Evolutionary conservation across 2,797 vertebrate genomes (phyloP).

Genomic region (Epinephelus malabaricus): DNA sequence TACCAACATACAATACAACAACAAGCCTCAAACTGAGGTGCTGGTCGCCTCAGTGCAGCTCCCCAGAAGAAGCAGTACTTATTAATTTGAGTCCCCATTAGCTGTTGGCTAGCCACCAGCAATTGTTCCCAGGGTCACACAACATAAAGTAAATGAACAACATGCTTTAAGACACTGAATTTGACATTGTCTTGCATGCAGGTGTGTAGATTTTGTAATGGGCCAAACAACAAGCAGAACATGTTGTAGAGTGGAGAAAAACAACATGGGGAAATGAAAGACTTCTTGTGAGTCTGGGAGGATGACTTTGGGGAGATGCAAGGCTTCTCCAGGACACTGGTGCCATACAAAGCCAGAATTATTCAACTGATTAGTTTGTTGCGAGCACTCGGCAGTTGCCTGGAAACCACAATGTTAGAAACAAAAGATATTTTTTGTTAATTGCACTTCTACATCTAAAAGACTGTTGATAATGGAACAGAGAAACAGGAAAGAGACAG

Average conservation of each 20-base stretch:
- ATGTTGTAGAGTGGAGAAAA: conserved; percentile 24
- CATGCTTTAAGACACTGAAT: conserved; percentile 36
- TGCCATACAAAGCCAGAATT: conserved; percentile 51
- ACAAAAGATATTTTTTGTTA: conserved; percentile 25
- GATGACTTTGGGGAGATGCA: conserved; percentile 32
- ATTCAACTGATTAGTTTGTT: conserved; percentile 44
- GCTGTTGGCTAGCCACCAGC: conserved; percentile 51
- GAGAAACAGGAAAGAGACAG: conserved; percentile 5
- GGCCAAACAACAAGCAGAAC: conserved; percentile 23
- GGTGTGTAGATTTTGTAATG: conserved; percentile 43
- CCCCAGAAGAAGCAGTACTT: conserved; percentile 4
- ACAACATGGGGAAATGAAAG: conserved; percentile 5
- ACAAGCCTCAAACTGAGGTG: no score
- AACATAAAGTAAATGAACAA: conserved; percentile 40
- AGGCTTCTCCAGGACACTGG: conserved; percentile 33
- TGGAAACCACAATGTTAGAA: conserved; percentile 31
- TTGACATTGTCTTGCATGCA: conserved; percentile 41
- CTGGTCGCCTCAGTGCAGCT: no score
- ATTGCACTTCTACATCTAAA: conserved; percentile 29
- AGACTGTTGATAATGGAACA: not conserved
- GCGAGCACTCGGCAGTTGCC: conserved; percentile 13
- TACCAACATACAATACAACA: no score
- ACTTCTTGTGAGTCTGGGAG: conserved; percentile 9
- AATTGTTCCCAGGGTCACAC: conserved; percentile 50
- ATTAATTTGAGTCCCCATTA: conserved; percentile 62